A percentile compares a stretch with the other conserved stretches of the same genome.
phyloP scores from a whole-genome alignment of 2,113 vertebrate species.

The Stegastes partitus region DNA sequence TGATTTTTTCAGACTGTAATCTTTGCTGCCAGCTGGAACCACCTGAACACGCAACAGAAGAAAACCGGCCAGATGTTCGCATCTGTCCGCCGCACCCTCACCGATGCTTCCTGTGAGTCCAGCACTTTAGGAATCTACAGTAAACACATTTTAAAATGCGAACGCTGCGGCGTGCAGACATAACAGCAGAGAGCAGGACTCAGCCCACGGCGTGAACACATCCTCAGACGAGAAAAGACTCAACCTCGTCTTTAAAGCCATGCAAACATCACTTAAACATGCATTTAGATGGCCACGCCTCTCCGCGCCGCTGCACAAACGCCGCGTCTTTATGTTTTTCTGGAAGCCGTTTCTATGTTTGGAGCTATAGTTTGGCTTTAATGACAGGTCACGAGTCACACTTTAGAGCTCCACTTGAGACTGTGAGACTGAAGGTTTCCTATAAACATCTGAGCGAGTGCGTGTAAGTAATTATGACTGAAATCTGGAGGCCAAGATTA shows the following conservation, averaged over 20 bases:
- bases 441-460: constrained; percentile 18
- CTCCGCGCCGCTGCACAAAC: constrained; percentile 9
- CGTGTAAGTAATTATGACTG: constrained; percentile 27
- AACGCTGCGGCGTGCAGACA: no score
- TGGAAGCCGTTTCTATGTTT: constrained; percentile 15
- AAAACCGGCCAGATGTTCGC: background rate
- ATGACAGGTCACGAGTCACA: constrained; percentile 29
- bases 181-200: background rate
- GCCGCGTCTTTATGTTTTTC: background rate
- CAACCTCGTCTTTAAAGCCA: background rate
- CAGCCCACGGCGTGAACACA: background rate
- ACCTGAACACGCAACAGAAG: constrained; percentile 5
- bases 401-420: constrained; percentile 8
- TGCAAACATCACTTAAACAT: background rate
- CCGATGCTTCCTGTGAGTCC: background rate
- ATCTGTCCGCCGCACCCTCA: background rate
- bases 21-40: background rate
- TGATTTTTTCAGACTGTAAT: background rate
- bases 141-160: background rate
- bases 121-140: background rate
- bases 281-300: constrained; percentile 11
- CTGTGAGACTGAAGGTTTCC: constrained; percentile 18
- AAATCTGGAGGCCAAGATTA: constrained; percentile 49
- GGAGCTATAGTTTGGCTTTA: constrained; percentile 28
- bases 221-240: background rate